Base-by-base conservation (phyloP, 2,888 invertebrate genomes). In the Pediacus dermestoides region DNA sequence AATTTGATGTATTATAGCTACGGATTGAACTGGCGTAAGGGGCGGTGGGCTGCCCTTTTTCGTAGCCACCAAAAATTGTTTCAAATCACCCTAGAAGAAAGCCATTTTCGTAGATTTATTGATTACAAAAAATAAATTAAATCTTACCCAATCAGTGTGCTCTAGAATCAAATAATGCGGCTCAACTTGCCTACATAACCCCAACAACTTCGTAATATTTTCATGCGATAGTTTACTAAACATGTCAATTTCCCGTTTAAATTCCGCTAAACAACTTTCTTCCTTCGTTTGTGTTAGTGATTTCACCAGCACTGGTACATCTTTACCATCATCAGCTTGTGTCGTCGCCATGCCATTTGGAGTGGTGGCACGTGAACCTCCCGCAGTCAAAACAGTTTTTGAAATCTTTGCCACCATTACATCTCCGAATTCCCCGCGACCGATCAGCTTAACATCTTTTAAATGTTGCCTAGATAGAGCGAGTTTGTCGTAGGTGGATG, bases 401-500 rank as follows among this genome's bases (percentile, higher is more conserved):
- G 60, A 34, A n/a, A 68, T 50, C 55, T 66, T 89, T 30, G 88
- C 91, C 22, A 92, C 72, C 57, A 87, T 82, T 0, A 95, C 86
- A 55, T 94, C 94, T 0, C 95, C 95, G 60, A 91, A 95, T 56
- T 91, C 88, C 1, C 95, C 93, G 13, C 91, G 85, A 26, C 63
- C 82, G 2, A 82, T 71, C 22, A 80, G 74, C 4, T 81, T 76
- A 1, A 80, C 68, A 12, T 87, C 86, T 0, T 80, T 81, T 1
- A 94, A 72, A 38, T 87, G 75, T 2, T 78, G 77, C 16, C 92
- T 74, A 0, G 88, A 84, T 30, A 88, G 74, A 0, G 83, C 75
- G 7, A 91, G 70, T 53, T 86, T 85, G 49, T 91, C 91, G 57
- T 85, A 87, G 39, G 77, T 74, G 39, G 77, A 74, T 6, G 75